Evolutionary conservation across 2,888 invertebrate genomes (phyloP).

Genomic region (Metopia argyrocephala): DNA sequence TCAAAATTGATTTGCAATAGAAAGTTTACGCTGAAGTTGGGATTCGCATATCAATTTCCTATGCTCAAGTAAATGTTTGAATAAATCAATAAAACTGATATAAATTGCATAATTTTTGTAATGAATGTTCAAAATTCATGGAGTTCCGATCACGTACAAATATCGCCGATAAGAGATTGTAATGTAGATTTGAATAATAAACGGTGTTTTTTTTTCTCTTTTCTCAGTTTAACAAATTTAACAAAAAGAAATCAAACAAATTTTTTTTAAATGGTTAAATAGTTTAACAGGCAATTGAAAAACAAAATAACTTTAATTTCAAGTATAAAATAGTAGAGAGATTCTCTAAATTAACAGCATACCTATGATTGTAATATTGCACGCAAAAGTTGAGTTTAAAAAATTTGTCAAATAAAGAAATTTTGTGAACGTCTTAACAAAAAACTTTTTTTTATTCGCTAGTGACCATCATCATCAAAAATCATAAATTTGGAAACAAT

Average conservation of each 20-base stretch:
- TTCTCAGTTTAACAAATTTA: not conserved
- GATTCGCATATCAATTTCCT: not conserved
- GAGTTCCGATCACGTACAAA: not conserved
- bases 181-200: not conserved
- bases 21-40: constrained; percentile 12
- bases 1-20: not conserved
- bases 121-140: not conserved
- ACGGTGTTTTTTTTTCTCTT: no score
- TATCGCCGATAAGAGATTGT: not conserved
- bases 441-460: no score
- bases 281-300: not conserved
- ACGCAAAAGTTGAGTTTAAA: no score
- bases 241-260: not conserved
- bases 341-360: no score
- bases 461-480: no score
- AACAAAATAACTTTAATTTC: no score
- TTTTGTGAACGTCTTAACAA: no score
- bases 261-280: not conserved
- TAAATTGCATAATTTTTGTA: constrained; percentile 1
- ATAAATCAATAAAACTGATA: not conserved
- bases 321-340: no score
- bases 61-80: constrained; percentile 4
- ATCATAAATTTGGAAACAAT: no score
- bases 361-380: no score
- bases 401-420: no score